Evolutionary conservation across 2,113 vertebrate genomes (phyloP), one percentile per base, ranked within the genome.

Genomic region (Callipepla californica): DNA sequence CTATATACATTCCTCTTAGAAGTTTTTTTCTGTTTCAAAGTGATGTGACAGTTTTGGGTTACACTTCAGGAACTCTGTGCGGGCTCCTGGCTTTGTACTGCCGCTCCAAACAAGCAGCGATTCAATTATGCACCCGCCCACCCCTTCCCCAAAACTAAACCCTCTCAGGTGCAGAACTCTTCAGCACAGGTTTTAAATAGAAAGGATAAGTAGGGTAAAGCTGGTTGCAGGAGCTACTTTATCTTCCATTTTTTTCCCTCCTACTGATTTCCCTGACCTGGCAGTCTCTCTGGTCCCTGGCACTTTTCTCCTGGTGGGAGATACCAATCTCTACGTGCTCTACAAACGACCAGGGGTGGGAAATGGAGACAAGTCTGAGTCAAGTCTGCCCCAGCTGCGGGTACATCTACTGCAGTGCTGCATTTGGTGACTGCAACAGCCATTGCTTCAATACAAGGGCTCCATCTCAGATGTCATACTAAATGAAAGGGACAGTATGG

Each of bases 41-140:
- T 73, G 80, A 83, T 87, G 78, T 95, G 96, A 96, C 89, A 50
- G 93, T 97, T 96, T 95, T 90, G 83, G 95, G 94, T 97, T 96
- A 97, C 51, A 30, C 21, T 83, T 93, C 78, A 91, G 82, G 72
- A 91, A 34, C 26, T 82, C 32, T 1, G 32, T 78, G 87, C 3
- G 0, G 67, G 44, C 94, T 34, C 59, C 59, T 65, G 40, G 61
- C 92, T 89, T 93, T 93, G 87, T 92, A 87, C 68, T 88, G 77
- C 85, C 30, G 6, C 86, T 95, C 72, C 87, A 90, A 93, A 83
- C 10, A 44, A 77, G 85, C 85, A 63, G 58, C 0, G 2, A 87
- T 88, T 92, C 76, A 93, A 67, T 95, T 90, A 93, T 69, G 79
- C 58, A 90, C 59, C 67, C 92, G 48, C 80, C 77, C 72, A 75